Base-by-base conservation (phyloP, 2,113 vertebrate species). In the Trogon surrucura region DNA sequence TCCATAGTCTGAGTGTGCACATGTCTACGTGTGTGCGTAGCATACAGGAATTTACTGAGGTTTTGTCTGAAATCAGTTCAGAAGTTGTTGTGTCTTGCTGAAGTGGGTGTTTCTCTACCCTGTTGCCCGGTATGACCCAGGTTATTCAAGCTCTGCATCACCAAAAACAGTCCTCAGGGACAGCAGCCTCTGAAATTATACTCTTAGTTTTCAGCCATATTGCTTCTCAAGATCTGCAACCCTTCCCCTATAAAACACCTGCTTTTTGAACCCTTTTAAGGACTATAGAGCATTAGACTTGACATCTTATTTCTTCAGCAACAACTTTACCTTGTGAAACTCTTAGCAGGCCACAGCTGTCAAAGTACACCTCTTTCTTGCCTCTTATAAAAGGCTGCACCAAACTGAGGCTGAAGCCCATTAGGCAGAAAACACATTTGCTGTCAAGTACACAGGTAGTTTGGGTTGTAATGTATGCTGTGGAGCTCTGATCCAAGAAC, bases 231-330 rank as follows among this genome's bases (percentile, higher is more conserved):
- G 12, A 4, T 74, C 53, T 34, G 0, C 16, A 80, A 38, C 16
- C 25, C 45, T 80, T 75, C 72, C 30, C 16, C 75, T 75, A 47
- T 12, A 41, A 4, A 69, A 32, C 7, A 57, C 27, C 56, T 86
- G 27, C 0, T 36, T 92, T 90, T 54, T 67, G 38, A 87, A 66
- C 27, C 8, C 14, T 75, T 80, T 57, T 26, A 74, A 69, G 57
- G 81, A 29, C 17, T 54, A 12, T 9, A 72, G 25, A 79, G 4
- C 12, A 41, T 41, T 50, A 57, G 7, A 79, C 71, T 73, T 80
- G 84, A 54, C 26, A 61, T 58, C 30, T 85, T 61, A 45, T 67
- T 91, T 85, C 64, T 82, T 96, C 70, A 81, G 75, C 29, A 80
- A 38, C 22, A 29, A 41, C 36, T 94, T 80, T 38, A 29, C 11